Percentiles rank a stretch among this genome's conserved stretches.
These are phyloP conservation scores for Drosophila funebris DNA, from an alignment of 1,140 invertebrate genomes.

Conservation along the genomic window DNA sequence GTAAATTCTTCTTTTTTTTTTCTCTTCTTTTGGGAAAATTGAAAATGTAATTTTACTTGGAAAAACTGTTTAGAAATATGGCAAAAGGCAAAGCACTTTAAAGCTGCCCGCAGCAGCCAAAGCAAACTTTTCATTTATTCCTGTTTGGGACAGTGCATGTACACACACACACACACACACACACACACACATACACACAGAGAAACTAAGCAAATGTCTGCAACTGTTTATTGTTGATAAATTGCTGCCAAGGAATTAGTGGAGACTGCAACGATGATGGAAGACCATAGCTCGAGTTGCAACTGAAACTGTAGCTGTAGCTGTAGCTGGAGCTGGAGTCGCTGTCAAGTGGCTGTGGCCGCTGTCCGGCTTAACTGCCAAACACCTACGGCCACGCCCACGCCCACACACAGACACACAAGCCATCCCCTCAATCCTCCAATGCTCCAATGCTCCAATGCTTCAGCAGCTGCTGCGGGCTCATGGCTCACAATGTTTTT, in stretches of 20 bases:
- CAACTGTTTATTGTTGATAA: slow-evolving; percentile 82
- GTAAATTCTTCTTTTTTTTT: background rate
- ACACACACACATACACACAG: slow-evolving; percentile 5
- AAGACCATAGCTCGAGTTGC: slow-evolving; percentile 50
- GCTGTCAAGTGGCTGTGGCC: slow-evolving; percentile 43
- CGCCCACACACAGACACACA: slow-evolving; percentile 16
- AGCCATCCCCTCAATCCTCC: background rate
- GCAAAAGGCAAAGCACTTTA: slow-evolving; percentile 47
- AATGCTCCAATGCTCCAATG: background rate
- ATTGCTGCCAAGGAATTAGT: slow-evolving; percentile 80
- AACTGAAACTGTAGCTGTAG: slow-evolving; percentile 4
- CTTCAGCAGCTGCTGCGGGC: slow-evolving; percentile 33
- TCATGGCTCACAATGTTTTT: slow-evolving; percentile 54
- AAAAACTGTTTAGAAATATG: slow-evolving; percentile 2
- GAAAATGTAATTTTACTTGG: slow-evolving; percentile 49
- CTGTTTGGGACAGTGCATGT: slow-evolving; percentile 74
- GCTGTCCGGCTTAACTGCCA: slow-evolving; percentile 34
- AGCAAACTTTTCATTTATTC: slow-evolving; percentile 71
- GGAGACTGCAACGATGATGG: slow-evolving; percentile 75
- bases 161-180: slow-evolving; percentile 54
- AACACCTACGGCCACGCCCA: slow-evolving; percentile 49
- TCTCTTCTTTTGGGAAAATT: background rate
- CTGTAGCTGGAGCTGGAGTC: slow-evolving; percentile 4
- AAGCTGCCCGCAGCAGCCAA: slow-evolving; percentile 64
- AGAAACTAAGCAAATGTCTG: slow-evolving; percentile 74